Conservation (phyloP, 2,888 invertebrate species). For the Drosophila yooni region DNA sequence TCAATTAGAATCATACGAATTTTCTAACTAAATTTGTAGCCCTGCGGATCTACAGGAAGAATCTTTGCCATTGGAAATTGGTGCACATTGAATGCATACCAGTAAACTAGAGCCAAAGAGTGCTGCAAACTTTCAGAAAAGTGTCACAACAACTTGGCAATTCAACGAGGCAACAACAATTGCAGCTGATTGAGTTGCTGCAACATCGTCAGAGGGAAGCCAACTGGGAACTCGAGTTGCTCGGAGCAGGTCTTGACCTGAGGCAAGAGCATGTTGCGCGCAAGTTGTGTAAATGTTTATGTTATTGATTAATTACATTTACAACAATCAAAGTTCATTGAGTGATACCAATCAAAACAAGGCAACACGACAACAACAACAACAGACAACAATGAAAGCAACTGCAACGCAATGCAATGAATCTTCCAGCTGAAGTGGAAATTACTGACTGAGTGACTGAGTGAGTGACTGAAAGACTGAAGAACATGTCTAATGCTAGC, state of each 20-base stretch:
- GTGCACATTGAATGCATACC: conserved; percentile 4
- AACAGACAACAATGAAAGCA: conserved; percentile 21
- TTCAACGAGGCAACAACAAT: conserved; percentile 39
- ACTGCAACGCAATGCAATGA: conserved; percentile 64
- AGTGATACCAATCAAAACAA: conserved; percentile 82
- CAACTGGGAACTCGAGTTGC: background rate
- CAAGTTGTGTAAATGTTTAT: conserved; percentile 70
- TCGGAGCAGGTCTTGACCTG: conserved; percentile 6
- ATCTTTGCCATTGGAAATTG: background rate
- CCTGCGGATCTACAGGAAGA: background rate
- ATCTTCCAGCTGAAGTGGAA: conserved; percentile 61
- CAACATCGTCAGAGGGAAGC: background rate
- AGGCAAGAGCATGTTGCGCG: conserved; percentile 23
- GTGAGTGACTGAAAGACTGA: conserved; percentile 57
- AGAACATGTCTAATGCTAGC: conserved; percentile 67
- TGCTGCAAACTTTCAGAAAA: background rate
- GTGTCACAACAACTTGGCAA: conserved; percentile 12
- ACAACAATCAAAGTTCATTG: conserved; percentile 79
- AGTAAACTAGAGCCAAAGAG: background rate
- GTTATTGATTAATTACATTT: conserved; percentile 81
- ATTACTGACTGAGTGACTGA: conserved; percentile 44
- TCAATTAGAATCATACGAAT: background rate
- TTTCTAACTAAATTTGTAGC: background rate
- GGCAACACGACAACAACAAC: conserved; percentile 29
- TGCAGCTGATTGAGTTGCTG: conserved; percentile 64